phyloP scores from a whole-genome alignment of 2,888 invertebrate genomes.

The Pheosia tremula region DNA sequence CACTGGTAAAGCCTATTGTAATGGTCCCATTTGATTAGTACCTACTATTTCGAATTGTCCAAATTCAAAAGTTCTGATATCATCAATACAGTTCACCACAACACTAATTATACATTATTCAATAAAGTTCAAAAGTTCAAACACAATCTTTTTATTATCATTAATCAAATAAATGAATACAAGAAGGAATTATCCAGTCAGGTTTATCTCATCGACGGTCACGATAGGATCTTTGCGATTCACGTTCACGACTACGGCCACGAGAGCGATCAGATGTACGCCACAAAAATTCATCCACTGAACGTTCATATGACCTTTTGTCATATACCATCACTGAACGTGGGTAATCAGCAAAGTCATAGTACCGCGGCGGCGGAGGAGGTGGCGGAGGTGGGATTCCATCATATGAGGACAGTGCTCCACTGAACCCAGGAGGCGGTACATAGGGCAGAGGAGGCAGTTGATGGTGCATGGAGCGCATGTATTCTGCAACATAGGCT shows the following conservation, averaged over 20 bases:
- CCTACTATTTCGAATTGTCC: slow-evolving; percentile 30
- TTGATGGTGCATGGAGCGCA: slow-evolving; percentile 94
- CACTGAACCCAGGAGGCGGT: slow-evolving; percentile 84
- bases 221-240: slow-evolving; percentile 84
- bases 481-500: slow-evolving; percentile 94
- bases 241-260: slow-evolving; percentile 84
- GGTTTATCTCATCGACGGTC: slow-evolving; percentile 79
- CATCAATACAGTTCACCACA: slow-evolving; percentile 66
- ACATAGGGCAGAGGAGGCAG: slow-evolving; percentile 94
- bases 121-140: slow-evolving; percentile 82
- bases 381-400: slow-evolving; percentile 89
- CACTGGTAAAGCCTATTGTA: slow-evolving; percentile 28
- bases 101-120: slow-evolving; percentile 66
- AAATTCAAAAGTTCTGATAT: slow-evolving; percentile 41
- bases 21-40: slow-evolving; percentile 27
- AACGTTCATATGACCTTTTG: slow-evolving; percentile 93
- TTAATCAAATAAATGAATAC: slow-evolving; percentile 70
- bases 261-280: slow-evolving; percentile 89
- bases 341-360: slow-evolving; percentile 91
- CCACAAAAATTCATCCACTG: slow-evolving; percentile 94
- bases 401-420: slow-evolving; percentile 83
- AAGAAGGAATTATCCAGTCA: slow-evolving; percentile 58
- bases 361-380: slow-evolving; percentile 85
- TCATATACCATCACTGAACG: slow-evolving; percentile 86
- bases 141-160: slow-evolving; percentile 76